Evolutionary conservation across 2,888 invertebrate species (phyloP).

Genomic region (Junonia oenone): DNA sequence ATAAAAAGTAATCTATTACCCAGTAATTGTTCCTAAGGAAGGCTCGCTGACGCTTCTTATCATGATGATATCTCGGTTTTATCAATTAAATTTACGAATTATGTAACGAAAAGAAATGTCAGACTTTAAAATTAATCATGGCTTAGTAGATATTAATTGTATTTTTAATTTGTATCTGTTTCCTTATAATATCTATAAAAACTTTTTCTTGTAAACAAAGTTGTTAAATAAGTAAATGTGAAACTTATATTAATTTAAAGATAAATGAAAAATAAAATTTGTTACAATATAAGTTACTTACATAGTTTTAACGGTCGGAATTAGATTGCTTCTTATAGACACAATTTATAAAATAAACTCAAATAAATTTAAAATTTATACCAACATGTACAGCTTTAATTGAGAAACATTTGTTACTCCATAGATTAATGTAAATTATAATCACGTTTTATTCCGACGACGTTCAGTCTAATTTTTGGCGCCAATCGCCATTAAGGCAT

Average conservation of each 20-base stretch:
- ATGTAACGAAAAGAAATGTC: not conserved
- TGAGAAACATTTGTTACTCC: not conserved
- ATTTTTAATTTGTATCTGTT: not conserved
- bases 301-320: too few species aligned
- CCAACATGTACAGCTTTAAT: not conserved
- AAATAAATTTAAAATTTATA: too few species aligned
- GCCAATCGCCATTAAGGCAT: too few species aligned
- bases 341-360: too few species aligned
- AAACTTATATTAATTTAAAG: too few species aligned
- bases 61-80: slow-evolving; percentile 29
- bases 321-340: too few species aligned
- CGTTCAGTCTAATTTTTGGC: too few species aligned
- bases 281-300: too few species aligned
- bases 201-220: too few species aligned
- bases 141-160: not conserved
- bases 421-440: not conserved
- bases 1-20: slow-evolving; percentile 34
- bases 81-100: not conserved
- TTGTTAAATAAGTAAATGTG: too few species aligned
- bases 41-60: slow-evolving; percentile 56
- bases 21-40: slow-evolving; percentile 48
- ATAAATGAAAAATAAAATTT: too few species aligned
- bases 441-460: too few species aligned
- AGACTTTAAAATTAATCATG: not conserved
- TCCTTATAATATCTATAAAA: not conserved